Conservation (phyloP, 2,113 vertebrate species). For the Polyodon spathula region DNA sequence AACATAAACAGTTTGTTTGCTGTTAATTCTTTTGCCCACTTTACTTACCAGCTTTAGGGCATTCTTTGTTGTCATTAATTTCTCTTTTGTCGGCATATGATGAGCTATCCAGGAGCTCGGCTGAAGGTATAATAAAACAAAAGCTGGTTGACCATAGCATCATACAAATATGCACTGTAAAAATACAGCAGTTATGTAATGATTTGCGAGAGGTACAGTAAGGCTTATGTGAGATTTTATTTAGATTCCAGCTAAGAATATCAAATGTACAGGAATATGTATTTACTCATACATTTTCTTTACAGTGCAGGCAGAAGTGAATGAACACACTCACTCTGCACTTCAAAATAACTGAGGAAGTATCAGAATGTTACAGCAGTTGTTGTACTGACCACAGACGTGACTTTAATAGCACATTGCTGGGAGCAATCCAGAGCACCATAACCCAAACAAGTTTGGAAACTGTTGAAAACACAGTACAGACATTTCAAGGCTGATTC, state of each 20-base stretch:
- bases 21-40: too few relatives aligned
- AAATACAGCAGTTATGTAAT: too few relatives aligned
- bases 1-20: too few relatives aligned
- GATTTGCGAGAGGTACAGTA: too few relatives aligned
- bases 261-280: too few relatives aligned
- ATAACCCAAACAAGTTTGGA: background rate
- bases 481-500: slow-evolving; percentile 12
- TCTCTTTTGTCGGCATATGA: too few relatives aligned
- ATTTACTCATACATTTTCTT: too few relatives aligned
- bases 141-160: background rate
- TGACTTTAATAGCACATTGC: background rate
- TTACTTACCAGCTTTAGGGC: slow-evolving; percentile 9
- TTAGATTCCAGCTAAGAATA: too few relatives aligned
- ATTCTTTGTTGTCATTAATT: background rate
- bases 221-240: too few relatives aligned
- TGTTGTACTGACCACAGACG: background rate
- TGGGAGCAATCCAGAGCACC: background rate
- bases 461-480: background rate
- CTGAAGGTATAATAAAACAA: background rate
- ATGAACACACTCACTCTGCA: background rate
- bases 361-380: background rate
- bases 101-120: background rate
- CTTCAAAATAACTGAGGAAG: background rate
- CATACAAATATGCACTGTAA: too few relatives aligned
- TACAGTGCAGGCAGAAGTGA: background rate